Evolutionary conservation across 2,797 vertebrate species (phyloP).

Genomic region (Distichodus sexfasciatus): DNA sequence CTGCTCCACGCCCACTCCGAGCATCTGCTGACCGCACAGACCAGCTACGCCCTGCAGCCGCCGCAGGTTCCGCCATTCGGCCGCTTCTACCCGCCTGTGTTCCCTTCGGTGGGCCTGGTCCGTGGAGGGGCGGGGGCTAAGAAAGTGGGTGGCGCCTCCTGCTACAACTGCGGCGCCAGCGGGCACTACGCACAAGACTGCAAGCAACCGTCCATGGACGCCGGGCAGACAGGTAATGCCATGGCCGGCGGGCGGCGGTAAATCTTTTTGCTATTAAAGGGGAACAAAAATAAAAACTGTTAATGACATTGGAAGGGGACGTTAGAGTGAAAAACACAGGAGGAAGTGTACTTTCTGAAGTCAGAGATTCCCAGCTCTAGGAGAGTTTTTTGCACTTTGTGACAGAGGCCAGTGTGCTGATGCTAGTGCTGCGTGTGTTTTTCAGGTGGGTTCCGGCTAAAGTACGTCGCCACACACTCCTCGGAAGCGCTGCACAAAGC

Average conservation of each 20-base stretch:
- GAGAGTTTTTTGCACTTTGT: conserved; percentile 6
- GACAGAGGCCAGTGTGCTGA: conserved; percentile 24
- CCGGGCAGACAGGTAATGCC: conserved; percentile 83
- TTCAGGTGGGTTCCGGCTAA: conserved; percentile 91
- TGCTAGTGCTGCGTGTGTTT: conserved; percentile 54
- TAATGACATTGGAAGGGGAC: too few relatives aligned
- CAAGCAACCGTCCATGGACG: conserved; percentile 85
- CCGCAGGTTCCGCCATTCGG: conserved; percentile 80
- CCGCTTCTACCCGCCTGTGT: conserved; percentile 76
- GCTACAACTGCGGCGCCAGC: conserved; percentile 86
- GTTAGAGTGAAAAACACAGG: too few relatives aligned
- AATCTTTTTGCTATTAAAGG: too few relatives aligned
- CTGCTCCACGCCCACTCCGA: conserved; percentile 81
- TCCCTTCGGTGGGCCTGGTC: conserved; percentile 76
- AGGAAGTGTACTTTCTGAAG: too few relatives aligned
- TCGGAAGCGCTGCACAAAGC: conserved; percentile 85
- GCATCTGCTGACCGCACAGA: conserved; percentile 79
- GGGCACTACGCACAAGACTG: conserved; percentile 88
- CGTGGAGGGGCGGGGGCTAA: conserved; percentile 75
- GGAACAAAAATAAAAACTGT: too few relatives aligned
- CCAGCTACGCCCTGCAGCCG: conserved; percentile 81
- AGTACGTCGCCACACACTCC: conserved; percentile 82
- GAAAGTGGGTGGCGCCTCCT: conserved; percentile 82
- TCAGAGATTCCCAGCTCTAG: too few relatives aligned
- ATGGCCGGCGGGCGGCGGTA: conserved; percentile 38